These are phyloP conservation scores for Eudemis profundana DNA, from an alignment of 2,888 invertebrate species.

Conservation along the genomic window DNA sequence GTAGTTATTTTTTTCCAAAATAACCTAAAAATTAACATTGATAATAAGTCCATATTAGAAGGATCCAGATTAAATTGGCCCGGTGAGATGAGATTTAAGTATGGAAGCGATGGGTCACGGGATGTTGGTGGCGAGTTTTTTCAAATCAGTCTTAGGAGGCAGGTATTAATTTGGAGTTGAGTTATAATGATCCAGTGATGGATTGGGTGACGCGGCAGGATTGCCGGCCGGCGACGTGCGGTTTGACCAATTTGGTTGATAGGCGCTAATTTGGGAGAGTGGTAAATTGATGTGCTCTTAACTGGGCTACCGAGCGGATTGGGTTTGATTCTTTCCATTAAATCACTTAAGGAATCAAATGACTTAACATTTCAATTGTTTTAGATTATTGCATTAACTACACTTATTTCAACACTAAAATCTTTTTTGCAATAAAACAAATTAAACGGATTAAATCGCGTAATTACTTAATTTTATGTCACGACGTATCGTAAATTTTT, in stretches of 20 bases:
- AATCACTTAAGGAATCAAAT: no score
- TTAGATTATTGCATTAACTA: no score
- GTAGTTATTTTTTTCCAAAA: conserved; percentile 65
- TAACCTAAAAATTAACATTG: conserved; percentile 78
- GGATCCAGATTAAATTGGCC: conserved; percentile 56
- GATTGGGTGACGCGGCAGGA: conserved; percentile 76
- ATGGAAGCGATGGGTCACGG: conserved; percentile 48
- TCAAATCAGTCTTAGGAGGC: conserved; percentile 72
- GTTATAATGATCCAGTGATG: conserved; percentile 81
- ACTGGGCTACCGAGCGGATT: conserved; percentile 22
- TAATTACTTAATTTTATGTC: no score
- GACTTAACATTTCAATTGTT: background rate
- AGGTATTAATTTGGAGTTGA: conserved; percentile 81
- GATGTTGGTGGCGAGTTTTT: conserved; percentile 57
- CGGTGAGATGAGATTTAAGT: background rate
- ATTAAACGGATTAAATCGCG: no score
- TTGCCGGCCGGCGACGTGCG: conserved; percentile 53
- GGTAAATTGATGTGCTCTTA: conserved; percentile 28
- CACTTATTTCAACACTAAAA: no score
- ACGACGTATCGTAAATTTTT: no score
- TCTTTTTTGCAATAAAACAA: no score
- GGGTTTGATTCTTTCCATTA: conserved; percentile 13
- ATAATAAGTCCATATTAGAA: conserved; percentile 71
- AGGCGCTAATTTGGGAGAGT: conserved; percentile 38
- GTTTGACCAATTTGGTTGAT: conserved; percentile 41